These are phyloP conservation scores for Bubo blakistoni DNA, from an alignment of 2,113 vertebrate genomes.

Conservation along the genomic window DNA sequence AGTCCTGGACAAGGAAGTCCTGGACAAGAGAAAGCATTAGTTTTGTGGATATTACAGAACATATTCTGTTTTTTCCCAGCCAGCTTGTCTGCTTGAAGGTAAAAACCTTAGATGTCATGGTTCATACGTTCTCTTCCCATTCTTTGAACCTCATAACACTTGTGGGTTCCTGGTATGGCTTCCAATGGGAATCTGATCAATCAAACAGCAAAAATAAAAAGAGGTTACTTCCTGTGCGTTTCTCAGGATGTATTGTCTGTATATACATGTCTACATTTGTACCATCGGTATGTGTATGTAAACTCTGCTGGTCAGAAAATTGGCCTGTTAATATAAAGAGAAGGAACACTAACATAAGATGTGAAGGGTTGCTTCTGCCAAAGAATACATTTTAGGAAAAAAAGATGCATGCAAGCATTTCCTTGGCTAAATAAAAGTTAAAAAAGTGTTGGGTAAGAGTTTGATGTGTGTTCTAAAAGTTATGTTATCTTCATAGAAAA, in stretches of 20 bases:
- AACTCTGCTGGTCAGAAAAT: not conserved
- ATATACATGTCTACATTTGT: not conserved
- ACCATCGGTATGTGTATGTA: not conserved
- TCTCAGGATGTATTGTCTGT: not conserved
- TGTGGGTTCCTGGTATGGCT: not conserved
- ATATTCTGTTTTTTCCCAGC: not conserved
- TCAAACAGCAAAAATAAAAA: not conserved
- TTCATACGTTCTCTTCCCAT: not conserved
- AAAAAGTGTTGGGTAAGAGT: not conserved
- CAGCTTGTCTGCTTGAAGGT: not conserved
- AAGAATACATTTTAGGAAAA: not conserved
- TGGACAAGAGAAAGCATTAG: not conserved
- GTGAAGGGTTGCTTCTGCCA: not conserved
- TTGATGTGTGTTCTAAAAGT: not conserved
- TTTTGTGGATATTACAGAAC: not conserved
- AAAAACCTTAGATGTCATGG: not conserved
- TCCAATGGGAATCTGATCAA: not conserved
- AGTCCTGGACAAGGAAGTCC: not conserved
- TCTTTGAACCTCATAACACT: not conserved
- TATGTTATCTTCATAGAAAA: not conserved
- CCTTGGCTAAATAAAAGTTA: not conserved
- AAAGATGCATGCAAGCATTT: not conserved
- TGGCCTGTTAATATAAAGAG: not conserved
- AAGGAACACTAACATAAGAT: not conserved
- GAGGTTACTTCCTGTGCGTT: not conserved